Base-by-base conservation (phyloP, 2,888 invertebrate species). In the Seira sanloemensis region DNA sequence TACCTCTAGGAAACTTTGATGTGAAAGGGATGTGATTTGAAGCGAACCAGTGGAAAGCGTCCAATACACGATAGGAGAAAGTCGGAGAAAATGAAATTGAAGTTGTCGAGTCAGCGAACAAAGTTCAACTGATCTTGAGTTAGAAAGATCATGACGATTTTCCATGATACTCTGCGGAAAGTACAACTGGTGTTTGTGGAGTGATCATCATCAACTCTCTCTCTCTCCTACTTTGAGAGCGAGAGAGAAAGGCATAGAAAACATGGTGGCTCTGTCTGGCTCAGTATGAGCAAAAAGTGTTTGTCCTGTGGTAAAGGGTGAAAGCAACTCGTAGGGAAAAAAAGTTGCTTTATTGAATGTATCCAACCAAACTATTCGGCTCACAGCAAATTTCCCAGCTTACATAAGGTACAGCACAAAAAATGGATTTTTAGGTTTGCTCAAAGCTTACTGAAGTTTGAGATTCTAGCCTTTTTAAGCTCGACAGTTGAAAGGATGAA, bases 121-220 rank as follows among this genome's bases (percentile, higher is more conserved):
- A 67, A 76, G 71, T 82, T 76, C 76, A 77, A 82, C 82, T 82
- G 82, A 69, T 77, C 69, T 25, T 72, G 12, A 71, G 82, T 77
- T 77, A 71, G 54, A 66, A 26, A 71, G 76, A 82, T 72, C 76
- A 76, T 66, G 82, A 81, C 46, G 24, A 67, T 62, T 81, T 79
- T 81, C 67, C 62, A 2, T 37, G 19, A 16, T 46, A 46, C 37
- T 69, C 9, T 27, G 25, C 21, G 37, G 37, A 37, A 37, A 37
- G 37, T 12, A 37, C 37, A 37, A 37, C 37, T 37, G 37, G 37
- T 37, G 37, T 37, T 37, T 37, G 37, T 37, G 37, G 37, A 37
- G 37, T 12, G 37, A 37, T 37, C 37, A 37, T 37, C 37, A 37
- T 37, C 37, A 7, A 7, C 37, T 37, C 37, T 12, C 12, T 37